A percentile compares a stretch with the other conserved stretches of the same genome.
Evolutionary conservation across 2,888 invertebrate genomes (phyloP).

Genomic region (Campoletis raptor): DNA sequence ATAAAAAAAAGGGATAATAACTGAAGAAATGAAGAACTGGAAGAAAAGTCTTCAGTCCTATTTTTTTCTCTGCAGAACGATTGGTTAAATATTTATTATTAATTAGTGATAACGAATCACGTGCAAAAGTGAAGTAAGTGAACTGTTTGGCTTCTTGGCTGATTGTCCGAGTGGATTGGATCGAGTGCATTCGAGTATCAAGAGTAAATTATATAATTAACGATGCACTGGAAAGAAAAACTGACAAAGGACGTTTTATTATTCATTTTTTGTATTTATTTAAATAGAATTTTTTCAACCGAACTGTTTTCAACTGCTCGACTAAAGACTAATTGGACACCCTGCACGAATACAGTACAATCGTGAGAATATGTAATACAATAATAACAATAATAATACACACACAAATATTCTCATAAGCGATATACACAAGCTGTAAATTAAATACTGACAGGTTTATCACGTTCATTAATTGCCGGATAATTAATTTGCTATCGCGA

Average conservation of each 20-base stretch:
- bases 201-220: not conserved
- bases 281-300: not conserved
- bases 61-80: not conserved
- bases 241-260: not conserved
- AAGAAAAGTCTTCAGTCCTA: too few species aligned
- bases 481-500: conserved; percentile 57
- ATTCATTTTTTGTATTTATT: not conserved
- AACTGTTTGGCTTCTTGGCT: too few species aligned
- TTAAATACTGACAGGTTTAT: conserved; percentile 58
- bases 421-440: conserved; percentile 16
- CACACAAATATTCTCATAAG: conserved; percentile 30
- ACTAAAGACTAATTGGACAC: not conserved
- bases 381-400: not conserved
- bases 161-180: not conserved
- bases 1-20: too few species aligned
- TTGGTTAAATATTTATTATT: not conserved
- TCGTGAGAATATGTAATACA: not conserved
- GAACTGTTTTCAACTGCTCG: not conserved
- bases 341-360: not conserved
- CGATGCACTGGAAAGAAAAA: not conserved
- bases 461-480: conserved; percentile 59
- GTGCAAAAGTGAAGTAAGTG: not conserved
- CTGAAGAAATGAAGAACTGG: too few species aligned
- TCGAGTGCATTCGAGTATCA: not conserved
- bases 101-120: not conserved